A percentile compares a stretch with the other conserved stretches of the same genome.
phyloP scores from a whole-genome alignment of 2,797 vertebrate genomes.

The Buphagus erythrorhynchus region DNA sequence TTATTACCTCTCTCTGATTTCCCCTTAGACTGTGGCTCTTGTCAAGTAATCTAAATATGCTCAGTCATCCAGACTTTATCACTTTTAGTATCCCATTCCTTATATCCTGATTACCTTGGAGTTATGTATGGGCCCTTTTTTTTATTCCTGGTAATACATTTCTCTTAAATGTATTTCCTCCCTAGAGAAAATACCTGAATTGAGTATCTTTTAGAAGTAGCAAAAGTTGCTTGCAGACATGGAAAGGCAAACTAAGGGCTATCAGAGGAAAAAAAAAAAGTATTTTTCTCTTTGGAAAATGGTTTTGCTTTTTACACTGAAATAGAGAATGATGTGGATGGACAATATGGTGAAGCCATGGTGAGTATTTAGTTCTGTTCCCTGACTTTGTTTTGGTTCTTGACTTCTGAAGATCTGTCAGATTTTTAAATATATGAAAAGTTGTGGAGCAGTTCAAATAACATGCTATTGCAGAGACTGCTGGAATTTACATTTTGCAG shows the following conservation, averaged over 20 bases:
- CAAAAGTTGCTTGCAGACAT: neutral
- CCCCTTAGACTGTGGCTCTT: neutral
- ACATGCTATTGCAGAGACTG: neutral
- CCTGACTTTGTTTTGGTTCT: neutral
- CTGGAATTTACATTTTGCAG: neutral
- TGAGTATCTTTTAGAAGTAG: neutral
- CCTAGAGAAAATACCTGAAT: neutral
- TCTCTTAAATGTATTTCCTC: neutral
- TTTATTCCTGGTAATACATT: neutral
- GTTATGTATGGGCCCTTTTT: neutral
- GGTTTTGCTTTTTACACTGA: neutral
- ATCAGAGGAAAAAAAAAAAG: neutral
- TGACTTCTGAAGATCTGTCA: neutral
- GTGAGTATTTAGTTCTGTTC: neutral
- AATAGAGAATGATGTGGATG: neutral
- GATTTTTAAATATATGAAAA: neutral
- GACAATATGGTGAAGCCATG: neutral
- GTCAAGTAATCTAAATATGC: neutral
- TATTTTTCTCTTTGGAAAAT: neutral
- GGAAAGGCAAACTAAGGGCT: neutral
- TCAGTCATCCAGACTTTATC: neutral
- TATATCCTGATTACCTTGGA: neutral
- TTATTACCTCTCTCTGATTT: neutral
- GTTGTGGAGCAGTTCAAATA: neutral
- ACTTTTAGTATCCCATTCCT: neutral